Base-by-base conservation (phyloP, 2,113 vertebrate genomes). In the Podilymbus podiceps region DNA sequence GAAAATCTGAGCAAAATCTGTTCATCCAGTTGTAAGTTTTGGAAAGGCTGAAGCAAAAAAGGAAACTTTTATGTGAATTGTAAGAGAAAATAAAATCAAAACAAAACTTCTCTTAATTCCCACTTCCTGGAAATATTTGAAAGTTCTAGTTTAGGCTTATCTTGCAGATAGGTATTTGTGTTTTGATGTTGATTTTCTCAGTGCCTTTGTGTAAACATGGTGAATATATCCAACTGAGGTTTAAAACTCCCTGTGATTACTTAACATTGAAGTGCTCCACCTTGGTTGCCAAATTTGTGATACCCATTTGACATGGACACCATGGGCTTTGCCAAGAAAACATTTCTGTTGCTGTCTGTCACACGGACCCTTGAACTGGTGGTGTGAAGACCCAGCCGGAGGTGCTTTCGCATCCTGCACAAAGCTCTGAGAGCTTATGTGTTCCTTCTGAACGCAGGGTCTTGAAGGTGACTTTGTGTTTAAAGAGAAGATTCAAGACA, bases 1-100 rank as follows among this genome's bases (percentile, higher is more conserved):
- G 92, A 97, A 97, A 95, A 93, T 89, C 76, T 94, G 77, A 95
- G 89, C 77, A 89, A 96, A 96, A 95, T 97, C 96, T 97, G 95
- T 96, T 96, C 89, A 91, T 78, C 92, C 84, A 66, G 90, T 95
- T 95, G 92, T 85, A 96, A 94, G 58, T 88, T 91, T 95, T 95
- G 94, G 90, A 97, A 95, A 83, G 87, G 77, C n/a, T 93, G 62
- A 67, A 82, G 58, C 12, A 8, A 91, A 77, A 63, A 91, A 50
- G 47, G 59, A 46, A 94, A 74, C 87, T 91, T 95, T 76, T 33
- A n/a, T 79, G 76, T 82, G 84, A 81, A 5, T 89, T 79, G 22
- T 46, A 78, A 92, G 69, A 19, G 55, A 66, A 67, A 64, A 60
- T n/a, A n/a, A n/a, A n/a, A n/a, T n/a, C n/a, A 30, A 8, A 11